Base-by-base conservation (phyloP, 2,888 invertebrate genomes). In the Epinotia brunnichana region DNA sequence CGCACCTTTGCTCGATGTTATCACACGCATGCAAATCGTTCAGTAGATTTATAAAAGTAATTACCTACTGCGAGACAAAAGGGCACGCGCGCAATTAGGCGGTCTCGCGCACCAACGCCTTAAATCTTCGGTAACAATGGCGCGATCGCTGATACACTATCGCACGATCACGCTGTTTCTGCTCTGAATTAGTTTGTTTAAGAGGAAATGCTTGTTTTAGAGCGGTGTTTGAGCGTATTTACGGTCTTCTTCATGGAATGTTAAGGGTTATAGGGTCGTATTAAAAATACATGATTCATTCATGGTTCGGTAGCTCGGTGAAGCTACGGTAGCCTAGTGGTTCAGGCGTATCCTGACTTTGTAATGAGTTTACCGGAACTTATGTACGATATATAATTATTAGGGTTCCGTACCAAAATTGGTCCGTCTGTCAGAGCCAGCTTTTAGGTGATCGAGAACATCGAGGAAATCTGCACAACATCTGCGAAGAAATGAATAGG, bases 151-250 rank as follows among this genome's bases (percentile, higher is more conserved):
- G 89, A 89, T 89, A 89, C 77, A 72, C 75, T 90, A 90, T 90
- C 90, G 80, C 74, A 68, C 73, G 78, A 91, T 91, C 90, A 79
- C 75, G 75, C 80, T 82, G 87, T 84, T 86, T 83, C 85, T 86
- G 87, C 84, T 84, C 85, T 84, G 87, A 87, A 88, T 90, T 87
- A 86, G 87, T 87, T 88, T 86, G 85, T 86, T 87, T 88, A 84
- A 79, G 79, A 77, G 76, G 77, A 74, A 76, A 74, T 75, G 70
- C 74, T 76, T 71, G 78, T 76, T 74, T 74, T 74, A 54, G 71
- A 72, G 67, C 68, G 68, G 69, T 60, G 59, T 21, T 13, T 56
- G n/a, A 60, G 54, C 39, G 60, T 29, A 19, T 48, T 48, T 48
- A 48, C 48, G 48, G 48, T n/a, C 48, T 48, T 48, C n/a, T 48